Base-by-base conservation (phyloP, 2,888 invertebrate genomes). In the Dilophus febrilis region DNA sequence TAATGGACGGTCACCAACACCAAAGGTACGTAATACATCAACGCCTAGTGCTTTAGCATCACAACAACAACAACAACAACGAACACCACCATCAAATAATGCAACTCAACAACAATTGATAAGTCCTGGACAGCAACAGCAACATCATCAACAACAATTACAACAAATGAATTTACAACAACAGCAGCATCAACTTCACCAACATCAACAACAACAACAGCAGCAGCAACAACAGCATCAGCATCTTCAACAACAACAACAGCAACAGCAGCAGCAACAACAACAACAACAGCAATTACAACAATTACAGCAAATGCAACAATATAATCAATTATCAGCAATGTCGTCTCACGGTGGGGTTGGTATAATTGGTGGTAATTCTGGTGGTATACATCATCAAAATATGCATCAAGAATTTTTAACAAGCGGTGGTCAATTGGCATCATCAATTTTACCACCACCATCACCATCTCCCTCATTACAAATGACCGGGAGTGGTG, bases 141-240 rank as follows among this genome's bases (percentile, higher is more conserved):
- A 50, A 17, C 51, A 50, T 6, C 51, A 50, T 8, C 50, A 52
- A 38, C 57, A 54, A 34, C 49, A 52, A 5, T 52, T 51, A 37
- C 49, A 53, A 5, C 53, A 51, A 17, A 48, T 48, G 22, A 49
- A 54, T n/a, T 59, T 59, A 30, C 53, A 57, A 35, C 61, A 57
- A 22, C 38, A 38, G n/a, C 37, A 37, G 14, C 22, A 66, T 61
- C 49, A 69, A 61, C 47, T 50, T 41, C 53, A 49, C 44, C 49
- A 49, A 45, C 45, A 52, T 40, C 46, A 46, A 31, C 49, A 54
- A 48, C 27, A 64, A 47, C 22, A 65, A 65, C 49, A 64, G 47
- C 27, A 65, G 64, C 48, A 66, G 61, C 50, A 65, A 65, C 66
- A 79, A 43, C 76, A 79, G 54, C 78, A 74, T 51, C 67, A 72